These are phyloP conservation scores for Blennius ocellaris DNA, from an alignment of 2,113 vertebrate species.

Conservation along the genomic window DNA sequence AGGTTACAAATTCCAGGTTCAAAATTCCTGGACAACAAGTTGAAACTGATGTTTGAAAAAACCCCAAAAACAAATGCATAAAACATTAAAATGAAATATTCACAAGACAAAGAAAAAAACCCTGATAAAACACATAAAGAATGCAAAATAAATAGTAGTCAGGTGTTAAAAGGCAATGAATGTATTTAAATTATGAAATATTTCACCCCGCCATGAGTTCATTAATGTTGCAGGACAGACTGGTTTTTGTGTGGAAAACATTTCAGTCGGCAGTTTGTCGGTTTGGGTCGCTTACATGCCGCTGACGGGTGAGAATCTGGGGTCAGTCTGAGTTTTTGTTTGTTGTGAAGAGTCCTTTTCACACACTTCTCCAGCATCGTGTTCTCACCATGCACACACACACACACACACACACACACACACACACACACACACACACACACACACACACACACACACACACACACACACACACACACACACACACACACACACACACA, in stretches of 20 bases:
- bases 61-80: no score
- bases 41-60: no score
- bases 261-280: conserved; percentile 8
- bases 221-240: neutral
- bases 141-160: no score
- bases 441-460: conserved; percentile 17
- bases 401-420: conserved; percentile 6
- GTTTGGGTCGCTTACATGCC: conserved; percentile 9
- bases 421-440: conserved; percentile 10
- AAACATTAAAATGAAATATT: no score
- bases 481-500: conserved; percentile 8
- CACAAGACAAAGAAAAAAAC: no score
- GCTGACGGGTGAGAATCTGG: conserved; percentile 24
- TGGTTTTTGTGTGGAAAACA: neutral
- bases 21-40: no score
- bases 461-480: conserved; percentile 10
- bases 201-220: neutral
- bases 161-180: no score
- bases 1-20: no score
- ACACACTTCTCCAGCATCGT: conserved; percentile 23
- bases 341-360: conserved; percentile 53
- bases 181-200: no score
- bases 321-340: conserved; percentile 57
- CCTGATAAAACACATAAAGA: no score
- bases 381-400: conserved; percentile 13